Percentiles rank a stretch among this genome's conserved stretches.
These are phyloP conservation scores for Mythimna ferrago DNA, from an alignment of 2,888 invertebrate species.

Conservation along the genomic window DNA sequence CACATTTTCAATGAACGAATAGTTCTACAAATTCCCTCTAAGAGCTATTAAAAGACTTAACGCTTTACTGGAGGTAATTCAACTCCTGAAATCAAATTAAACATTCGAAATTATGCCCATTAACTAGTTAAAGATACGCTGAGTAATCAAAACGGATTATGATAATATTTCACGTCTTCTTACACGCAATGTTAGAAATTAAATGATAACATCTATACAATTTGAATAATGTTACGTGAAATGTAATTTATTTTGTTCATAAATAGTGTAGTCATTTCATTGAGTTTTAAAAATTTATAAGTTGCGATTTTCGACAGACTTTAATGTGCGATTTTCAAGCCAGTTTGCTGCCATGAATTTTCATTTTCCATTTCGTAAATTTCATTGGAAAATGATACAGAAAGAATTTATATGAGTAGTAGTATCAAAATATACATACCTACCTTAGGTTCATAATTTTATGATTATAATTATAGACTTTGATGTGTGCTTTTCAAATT, in stretches of 20 bases:
- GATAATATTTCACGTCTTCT: constrained; percentile 57
- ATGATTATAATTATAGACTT: too few species aligned
- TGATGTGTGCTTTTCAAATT: too few species aligned
- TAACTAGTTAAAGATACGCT: constrained; percentile 48
- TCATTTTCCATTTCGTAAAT: too few species aligned
- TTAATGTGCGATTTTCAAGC: too few species aligned
- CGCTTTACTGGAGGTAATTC: constrained; percentile 22
- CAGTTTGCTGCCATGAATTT: too few species aligned
- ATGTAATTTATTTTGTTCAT: constrained; percentile 17
- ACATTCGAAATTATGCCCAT: constrained; percentile 22
- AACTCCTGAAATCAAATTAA: constrained; percentile 33
- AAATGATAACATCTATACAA: constrained; percentile 40
- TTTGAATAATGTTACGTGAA: constrained; percentile 18
- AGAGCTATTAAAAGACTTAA: not conserved
- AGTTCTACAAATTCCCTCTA: not conserved
- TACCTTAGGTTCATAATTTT: too few species aligned
- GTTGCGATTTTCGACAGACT: too few species aligned
- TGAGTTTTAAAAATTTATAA: too few species aligned
- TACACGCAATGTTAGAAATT: constrained; percentile 60
- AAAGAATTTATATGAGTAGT: too few species aligned
- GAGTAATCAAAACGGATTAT: constrained; percentile 56
- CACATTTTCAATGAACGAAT: not conserved
- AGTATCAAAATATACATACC: too few species aligned
- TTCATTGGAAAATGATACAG: too few species aligned
- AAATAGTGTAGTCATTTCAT: too few species aligned